Conservation (phyloP, 2,888 invertebrate species). For the Diloba caeruleocephala region DNA sequence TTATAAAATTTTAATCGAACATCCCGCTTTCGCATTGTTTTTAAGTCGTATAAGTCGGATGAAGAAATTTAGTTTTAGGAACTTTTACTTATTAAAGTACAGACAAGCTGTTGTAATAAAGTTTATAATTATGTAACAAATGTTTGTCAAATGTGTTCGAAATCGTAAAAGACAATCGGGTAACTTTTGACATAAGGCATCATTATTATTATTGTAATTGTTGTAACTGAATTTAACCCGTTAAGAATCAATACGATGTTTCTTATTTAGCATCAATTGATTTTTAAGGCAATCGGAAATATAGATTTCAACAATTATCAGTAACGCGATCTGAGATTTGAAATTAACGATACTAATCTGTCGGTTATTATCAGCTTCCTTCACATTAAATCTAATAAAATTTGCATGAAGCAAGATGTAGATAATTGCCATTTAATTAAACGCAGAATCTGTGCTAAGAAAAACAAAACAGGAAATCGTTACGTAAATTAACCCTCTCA, state of each 20-base stretch:
- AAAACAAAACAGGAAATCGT: background rate
- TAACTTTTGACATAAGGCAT: too few relatives aligned
- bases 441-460: constrained; percentile 6
- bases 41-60: too few relatives aligned
- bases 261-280: background rate
- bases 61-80: too few relatives aligned
- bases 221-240: constrained; percentile 7
- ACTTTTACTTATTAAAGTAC: too few relatives aligned
- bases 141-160: too few relatives aligned
- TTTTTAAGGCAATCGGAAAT: constrained; percentile 24
- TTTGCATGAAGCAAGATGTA: constrained; percentile 19
- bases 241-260: background rate
- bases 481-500: constrained; percentile 26
- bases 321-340: constrained; percentile 19
- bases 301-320: constrained; percentile 10
- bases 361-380: constrained; percentile 22
- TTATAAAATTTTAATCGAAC: too few relatives aligned
- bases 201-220: background rate
- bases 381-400: constrained; percentile 13
- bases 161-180: too few relatives aligned
- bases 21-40: too few relatives aligned
- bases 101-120: too few relatives aligned
- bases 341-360: constrained; percentile 16
- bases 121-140: too few relatives aligned
- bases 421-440: constrained; percentile 8